phyloP scores from a whole-genome alignment of 2,888 invertebrate genomes.

The Melanchra persicariae region DNA sequence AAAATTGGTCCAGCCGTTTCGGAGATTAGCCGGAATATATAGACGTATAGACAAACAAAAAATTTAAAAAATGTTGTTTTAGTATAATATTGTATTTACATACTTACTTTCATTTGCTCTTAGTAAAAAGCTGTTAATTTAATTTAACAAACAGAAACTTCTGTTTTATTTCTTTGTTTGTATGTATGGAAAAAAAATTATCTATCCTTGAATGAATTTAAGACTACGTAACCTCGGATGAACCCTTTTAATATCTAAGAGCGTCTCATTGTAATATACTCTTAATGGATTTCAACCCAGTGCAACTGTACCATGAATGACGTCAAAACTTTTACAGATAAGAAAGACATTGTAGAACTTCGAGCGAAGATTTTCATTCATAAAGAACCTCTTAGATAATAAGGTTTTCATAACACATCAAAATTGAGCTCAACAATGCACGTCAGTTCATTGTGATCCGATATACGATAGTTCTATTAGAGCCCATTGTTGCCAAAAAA shows the following conservation, averaged over 20 bases:
- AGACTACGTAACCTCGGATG: neutral
- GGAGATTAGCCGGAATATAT: no score
- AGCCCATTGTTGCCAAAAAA: conserved; percentile 40
- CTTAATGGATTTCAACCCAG: neutral
- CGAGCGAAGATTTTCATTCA: conserved; percentile 2
- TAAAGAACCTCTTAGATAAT: neutral
- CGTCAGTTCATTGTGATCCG: conserved; percentile 6
- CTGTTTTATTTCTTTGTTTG: no score
- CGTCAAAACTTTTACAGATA: neutral
- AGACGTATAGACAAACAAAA: no score
- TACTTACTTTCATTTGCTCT: no score
- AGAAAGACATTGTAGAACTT: conserved; percentile 1
- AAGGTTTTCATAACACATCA: neutral
- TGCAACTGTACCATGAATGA: neutral
- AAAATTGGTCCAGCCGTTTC: no score
- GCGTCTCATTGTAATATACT: neutral
- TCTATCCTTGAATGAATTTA: neutral
- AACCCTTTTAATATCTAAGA: neutral
- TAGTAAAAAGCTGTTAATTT: no score
- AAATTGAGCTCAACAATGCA: conserved; percentile 22
- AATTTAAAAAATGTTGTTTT: no score
- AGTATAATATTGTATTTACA: no score
- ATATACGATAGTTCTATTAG: conserved; percentile 15
- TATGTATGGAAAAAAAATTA: neutral
- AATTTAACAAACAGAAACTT: no score